phyloP scores from a whole-genome alignment of 2,797 vertebrate species.

The Hipposideros larvatus region DNA sequence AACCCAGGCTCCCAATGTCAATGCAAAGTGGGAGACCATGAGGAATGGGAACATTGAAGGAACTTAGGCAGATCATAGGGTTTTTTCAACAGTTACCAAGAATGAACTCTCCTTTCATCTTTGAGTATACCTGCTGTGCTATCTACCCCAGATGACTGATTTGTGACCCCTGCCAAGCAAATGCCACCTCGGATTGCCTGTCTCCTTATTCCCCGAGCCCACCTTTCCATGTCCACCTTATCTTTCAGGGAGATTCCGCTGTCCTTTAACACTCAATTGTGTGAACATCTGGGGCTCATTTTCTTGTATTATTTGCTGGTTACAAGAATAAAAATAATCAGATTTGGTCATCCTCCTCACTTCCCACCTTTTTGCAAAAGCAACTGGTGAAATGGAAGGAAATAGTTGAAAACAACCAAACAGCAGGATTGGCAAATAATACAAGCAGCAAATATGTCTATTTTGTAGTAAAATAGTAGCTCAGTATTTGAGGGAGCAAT shows the following conservation, averaged over 20 bases:
- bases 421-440: neutral
- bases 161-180: neutral
- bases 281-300: neutral
- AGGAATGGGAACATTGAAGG: neutral
- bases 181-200: neutral
- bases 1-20: neutral
- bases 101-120: neutral
- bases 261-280: neutral
- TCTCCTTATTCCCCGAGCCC: neutral
- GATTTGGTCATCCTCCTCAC: neutral
- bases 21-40: neutral
- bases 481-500: neutral
- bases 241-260: neutral
- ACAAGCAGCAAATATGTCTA: neutral
- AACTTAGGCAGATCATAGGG: neutral
- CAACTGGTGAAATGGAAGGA: neutral
- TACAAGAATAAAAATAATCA: constrained; percentile 2
- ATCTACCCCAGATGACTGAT: neutral
- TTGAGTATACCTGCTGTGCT: neutral
- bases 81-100: neutral
- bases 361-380: neutral
- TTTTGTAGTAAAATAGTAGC: neutral
- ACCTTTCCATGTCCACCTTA: neutral
- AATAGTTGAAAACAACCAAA: constrained; percentile 16
- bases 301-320: neutral